Conservation (phyloP, 2,888 invertebrate species). For the Hetaerina titia region DNA sequence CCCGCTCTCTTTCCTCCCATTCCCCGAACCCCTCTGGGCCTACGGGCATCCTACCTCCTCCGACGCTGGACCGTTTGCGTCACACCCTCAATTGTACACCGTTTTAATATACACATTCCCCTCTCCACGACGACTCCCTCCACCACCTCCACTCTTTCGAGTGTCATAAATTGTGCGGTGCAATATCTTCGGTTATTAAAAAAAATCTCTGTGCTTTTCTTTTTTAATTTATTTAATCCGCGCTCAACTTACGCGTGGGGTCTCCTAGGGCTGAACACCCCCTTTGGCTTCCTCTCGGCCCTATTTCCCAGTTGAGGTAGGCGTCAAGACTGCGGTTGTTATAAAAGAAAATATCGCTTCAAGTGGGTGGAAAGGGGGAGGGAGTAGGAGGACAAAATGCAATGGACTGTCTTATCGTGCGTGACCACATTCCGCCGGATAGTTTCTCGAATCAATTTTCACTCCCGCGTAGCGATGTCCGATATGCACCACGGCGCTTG, state of each 20-base stretch:
- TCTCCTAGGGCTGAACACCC: background rate
- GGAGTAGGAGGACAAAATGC: background rate
- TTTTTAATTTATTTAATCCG: background rate
- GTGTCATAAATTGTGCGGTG: background rate
- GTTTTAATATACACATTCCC: background rate
- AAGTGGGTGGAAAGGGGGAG: background rate
- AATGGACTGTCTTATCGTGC: background rate
- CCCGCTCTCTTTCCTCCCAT: background rate
- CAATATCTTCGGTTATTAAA: slow-evolving; percentile 4
- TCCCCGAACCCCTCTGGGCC: background rate
- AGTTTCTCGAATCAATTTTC: slow-evolving; percentile 5
- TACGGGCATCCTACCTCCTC: too few species aligned
- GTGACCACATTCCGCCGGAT: background rate
- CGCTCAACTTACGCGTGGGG: background rate
- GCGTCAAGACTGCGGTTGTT: background rate
- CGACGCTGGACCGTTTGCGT: background rate
- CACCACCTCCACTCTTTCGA: background rate
- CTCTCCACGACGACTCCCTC: background rate
- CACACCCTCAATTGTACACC: background rate
- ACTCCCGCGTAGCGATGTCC: background rate
- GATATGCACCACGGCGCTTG: background rate
- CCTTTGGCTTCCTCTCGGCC: background rate
- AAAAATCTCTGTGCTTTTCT: background rate
- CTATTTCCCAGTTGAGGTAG: slow-evolving; percentile 1
- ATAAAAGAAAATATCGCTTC: background rate